A percentile compares a stretch with the other conserved stretches of the same genome.
These are phyloP conservation scores for Harpagifer antarcticus DNA, from an alignment of 2,797 vertebrate genomes.

Conservation along the genomic window DNA sequence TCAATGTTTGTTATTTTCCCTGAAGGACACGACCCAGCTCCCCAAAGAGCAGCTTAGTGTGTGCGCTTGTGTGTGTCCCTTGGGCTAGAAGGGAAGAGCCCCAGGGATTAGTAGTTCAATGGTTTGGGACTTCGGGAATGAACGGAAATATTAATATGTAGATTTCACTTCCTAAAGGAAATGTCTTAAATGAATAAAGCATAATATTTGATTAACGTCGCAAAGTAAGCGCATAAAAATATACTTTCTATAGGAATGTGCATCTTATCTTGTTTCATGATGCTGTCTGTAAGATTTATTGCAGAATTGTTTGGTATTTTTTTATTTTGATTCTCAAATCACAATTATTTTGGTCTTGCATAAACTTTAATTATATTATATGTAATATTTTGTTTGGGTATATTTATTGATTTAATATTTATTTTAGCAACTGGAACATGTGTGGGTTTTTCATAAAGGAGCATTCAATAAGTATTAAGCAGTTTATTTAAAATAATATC, in stretches of 20 bases:
- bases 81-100: constrained; percentile 60
- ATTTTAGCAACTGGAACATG: too few relatives aligned
- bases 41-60: constrained; percentile 47
- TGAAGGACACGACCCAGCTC: constrained; percentile 41
- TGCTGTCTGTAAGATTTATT: too few relatives aligned
- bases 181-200: constrained; percentile 45
- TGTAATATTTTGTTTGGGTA: too few relatives aligned
- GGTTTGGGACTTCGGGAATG: constrained; percentile 52
- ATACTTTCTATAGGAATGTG: not conserved
- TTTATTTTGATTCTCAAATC: too few relatives aligned
- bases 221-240: not conserved
- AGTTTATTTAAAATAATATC: too few relatives aligned
- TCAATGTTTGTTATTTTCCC: constrained; percentile 41
- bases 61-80: constrained; percentile 34
- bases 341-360: too few relatives aligned
- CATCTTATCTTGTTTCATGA: too few relatives aligned
- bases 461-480: too few relatives aligned
- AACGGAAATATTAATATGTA: constrained; percentile 69
- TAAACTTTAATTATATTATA: too few relatives aligned
- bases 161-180: constrained; percentile 40
- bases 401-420: too few relatives aligned
- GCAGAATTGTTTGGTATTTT: too few relatives aligned
- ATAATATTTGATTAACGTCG: constrained; percentile 44
- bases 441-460: too few relatives aligned
- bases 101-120: constrained; percentile 66